Evolutionary conservation across 2,888 invertebrate genomes (phyloP), one percentile per base, ranked within the genome.

Genomic region (Gastrophysa polygoni): DNA sequence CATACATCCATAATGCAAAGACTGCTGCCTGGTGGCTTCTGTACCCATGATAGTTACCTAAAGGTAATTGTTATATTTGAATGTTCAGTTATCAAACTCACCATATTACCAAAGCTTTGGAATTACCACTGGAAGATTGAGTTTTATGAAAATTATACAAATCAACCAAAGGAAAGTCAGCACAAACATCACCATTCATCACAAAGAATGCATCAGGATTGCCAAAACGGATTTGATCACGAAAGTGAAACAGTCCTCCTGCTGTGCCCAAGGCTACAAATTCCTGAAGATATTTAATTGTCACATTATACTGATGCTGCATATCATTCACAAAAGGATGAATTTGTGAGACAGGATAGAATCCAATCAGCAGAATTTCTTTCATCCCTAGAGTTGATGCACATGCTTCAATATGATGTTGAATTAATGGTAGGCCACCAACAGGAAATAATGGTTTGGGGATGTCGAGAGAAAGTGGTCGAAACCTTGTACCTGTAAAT

Each of bases 371-470:
- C 7, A 98, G 85, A 57, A 99, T 92, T 84, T 99, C 98, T 75
- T 89, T 91, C 69, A 98, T 85, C 61, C 89, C 89, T 18, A 88
- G 83, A 18, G 98, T 83, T 78, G 89, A 85, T 24, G 86, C 86
- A 76, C 97, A 96, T 49, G 98, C 96, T 81, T 97, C 96, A 55
- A 99, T 96, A 77, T 98, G 96, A 79, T 99, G 98, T 78, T 98
- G 96, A 63, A 99, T 94, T 65, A 98, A 86, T 0, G 98, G 98
- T 43, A 95, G 83, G 0, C 99, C 99, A 54, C 97, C 99, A 11
- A 99, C 92, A 0, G 98, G 98, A 81, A 99, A 99, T 14, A 99
- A 81, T 0, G 98, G 98, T 81, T 99, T 99, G 0, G 99, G 98
- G n/a, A 93, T 90, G 78, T 98, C 98, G 63, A 99, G 83, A 0